A percentile compares a stretch with the other conserved stretches of the same genome.
Evolutionary conservation across 2,888 invertebrate species (phyloP).

Genomic region (Temnothorax rugatulus): DNA sequence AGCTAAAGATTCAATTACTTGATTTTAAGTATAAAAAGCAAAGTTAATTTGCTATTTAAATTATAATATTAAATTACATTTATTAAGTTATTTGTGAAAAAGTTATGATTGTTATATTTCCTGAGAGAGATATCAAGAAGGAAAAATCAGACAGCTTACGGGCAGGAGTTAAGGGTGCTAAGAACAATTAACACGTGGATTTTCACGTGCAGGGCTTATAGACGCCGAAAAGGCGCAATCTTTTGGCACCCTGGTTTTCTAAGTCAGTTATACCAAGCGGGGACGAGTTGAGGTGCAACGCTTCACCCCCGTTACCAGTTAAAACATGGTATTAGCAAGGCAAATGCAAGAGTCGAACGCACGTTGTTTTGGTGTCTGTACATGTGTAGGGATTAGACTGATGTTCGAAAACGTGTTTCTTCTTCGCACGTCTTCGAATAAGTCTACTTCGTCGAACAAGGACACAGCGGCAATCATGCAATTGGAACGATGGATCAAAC

Average conservation of each 20-base stretch:
- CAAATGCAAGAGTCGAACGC: constrained; percentile 65
- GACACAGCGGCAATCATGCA: constrained; percentile 70
- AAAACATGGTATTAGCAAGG: constrained; percentile 71
- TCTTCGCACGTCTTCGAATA: constrained; percentile 59
- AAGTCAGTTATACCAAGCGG: constrained; percentile 35
- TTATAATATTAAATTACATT: constrained; percentile 1
- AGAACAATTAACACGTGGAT: constrained; percentile 52
- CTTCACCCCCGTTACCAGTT: constrained; percentile 67
- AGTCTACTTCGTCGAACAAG: constrained; percentile 64
- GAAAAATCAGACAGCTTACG: background rate
- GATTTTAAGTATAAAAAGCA: background rate
- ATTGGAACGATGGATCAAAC: constrained; percentile 28
- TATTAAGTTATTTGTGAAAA: background rate
- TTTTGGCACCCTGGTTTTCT: constrained; percentile 17
- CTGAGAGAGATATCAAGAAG: constrained; percentile 23
- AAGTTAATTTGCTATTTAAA: background rate
- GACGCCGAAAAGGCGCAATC: constrained; percentile 35
- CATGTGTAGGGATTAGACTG: constrained; percentile 57
- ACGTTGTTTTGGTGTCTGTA: constrained; percentile 64
- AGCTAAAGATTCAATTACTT: background rate
- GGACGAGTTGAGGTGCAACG: constrained; percentile 44
- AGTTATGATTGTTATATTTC: constrained; percentile 1
- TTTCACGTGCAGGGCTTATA: constrained; percentile 59
- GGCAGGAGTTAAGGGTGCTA: constrained; percentile 48
- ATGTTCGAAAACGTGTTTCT: constrained; percentile 60